phyloP scores from a whole-genome alignment of 2,888 invertebrate genomes.

The Ornithoptera alexandrae region DNA sequence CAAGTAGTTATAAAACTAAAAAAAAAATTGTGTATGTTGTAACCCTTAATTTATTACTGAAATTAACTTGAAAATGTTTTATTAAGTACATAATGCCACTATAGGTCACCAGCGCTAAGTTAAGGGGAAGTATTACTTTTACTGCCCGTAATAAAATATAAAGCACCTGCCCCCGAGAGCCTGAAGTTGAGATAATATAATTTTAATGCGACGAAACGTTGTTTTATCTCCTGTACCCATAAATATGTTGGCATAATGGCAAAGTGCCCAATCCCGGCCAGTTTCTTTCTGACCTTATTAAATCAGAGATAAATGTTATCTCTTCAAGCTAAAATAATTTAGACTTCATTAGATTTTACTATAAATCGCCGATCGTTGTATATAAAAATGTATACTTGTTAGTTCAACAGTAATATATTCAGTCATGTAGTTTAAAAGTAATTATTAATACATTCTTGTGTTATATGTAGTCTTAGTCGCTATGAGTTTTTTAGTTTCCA shows the following conservation, averaged over 20 bases:
- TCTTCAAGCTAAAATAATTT: neutral
- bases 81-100: neutral
- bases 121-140: neutral
- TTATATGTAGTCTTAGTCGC: too few relatives aligned
- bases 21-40: too few relatives aligned
- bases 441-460: too few relatives aligned
- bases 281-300: conserved; percentile 1
- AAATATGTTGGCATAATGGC: conserved; percentile 2
- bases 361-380: too few relatives aligned
- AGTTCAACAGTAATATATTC: too few relatives aligned
- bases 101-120: neutral
- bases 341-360: too few relatives aligned
- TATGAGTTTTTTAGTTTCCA: too few relatives aligned
- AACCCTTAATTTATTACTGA: neutral
- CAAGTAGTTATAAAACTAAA: too few relatives aligned
- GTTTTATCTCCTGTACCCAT: conserved; percentile 1
- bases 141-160: neutral
- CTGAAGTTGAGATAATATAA: conserved; percentile 2
- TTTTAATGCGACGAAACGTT: conserved; percentile 1
- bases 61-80: neutral
- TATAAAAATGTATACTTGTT: too few relatives aligned
- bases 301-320: neutral
- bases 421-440: too few relatives aligned
- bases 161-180: neutral
- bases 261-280: neutral